A percentile compares a stretch with the other conserved stretches of the same genome.
Evolutionary conservation across 2,888 invertebrate species (phyloP).

Genomic region (Protonemura montana): DNA sequence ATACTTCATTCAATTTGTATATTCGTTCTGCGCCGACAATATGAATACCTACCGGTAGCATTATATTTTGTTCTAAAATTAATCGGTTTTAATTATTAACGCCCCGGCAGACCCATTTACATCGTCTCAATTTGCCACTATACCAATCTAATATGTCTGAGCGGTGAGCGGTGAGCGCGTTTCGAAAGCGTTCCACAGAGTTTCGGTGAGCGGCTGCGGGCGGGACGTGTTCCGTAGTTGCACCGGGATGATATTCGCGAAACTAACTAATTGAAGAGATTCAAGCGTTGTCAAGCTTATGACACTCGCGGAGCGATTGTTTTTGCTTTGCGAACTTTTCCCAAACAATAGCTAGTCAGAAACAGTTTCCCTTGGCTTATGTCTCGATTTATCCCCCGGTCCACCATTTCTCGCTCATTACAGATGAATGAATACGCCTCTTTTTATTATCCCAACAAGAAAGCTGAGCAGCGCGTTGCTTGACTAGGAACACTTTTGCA

Average conservation of each 20-base stretch:
- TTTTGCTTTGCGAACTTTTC: not conserved
- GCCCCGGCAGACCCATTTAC: conserved; percentile 22
- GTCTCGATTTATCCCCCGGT: not conserved
- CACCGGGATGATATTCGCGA: too few relatives aligned
- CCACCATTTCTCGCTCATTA: conserved; percentile 41
- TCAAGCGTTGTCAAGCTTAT: not conserved
- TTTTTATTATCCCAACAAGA: conserved; percentile 43
- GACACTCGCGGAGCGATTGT: not conserved
- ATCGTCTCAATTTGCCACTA: conserved; percentile 21
- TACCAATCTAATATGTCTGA: conserved; percentile 7
- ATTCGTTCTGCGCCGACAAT: conserved; percentile 40
- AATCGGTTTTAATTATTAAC: conserved; percentile 43
- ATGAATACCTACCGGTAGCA: conserved; percentile 30
- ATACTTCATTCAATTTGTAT: conserved; percentile 23
- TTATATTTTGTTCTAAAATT: conserved; percentile 34
- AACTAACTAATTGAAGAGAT: conserved; percentile 2
- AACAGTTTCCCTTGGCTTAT: not conserved
- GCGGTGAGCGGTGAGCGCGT: not conserved
- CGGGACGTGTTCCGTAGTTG: too few relatives aligned
- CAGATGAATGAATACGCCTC: conserved; percentile 44
- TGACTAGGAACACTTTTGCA: not conserved
- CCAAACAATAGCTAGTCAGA: not conserved
- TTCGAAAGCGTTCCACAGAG: too few relatives aligned
- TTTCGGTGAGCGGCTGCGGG: too few relatives aligned
- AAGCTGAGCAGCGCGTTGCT: not conserved